phyloP scores from a whole-genome alignment of 2,797 vertebrate genomes.

The Ptychobarbus kaznakovi region DNA sequence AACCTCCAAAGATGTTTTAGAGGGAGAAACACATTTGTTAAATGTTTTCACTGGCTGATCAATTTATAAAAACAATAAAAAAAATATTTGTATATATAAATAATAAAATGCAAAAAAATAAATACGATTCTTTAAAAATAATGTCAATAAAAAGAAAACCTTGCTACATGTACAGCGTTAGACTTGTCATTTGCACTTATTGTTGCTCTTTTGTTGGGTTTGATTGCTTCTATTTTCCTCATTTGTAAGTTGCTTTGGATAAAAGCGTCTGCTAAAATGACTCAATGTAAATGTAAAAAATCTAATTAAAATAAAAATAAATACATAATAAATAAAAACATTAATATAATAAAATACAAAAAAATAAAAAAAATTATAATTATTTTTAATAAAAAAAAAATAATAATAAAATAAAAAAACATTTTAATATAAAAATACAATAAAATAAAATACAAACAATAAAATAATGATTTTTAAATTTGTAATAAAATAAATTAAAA shows the following conservation, averaged over 20 bases:
- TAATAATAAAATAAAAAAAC: neutral
- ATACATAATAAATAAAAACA: neutral
- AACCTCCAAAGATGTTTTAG: neutral
- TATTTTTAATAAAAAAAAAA: neutral
- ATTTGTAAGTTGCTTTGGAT: too few species aligned
- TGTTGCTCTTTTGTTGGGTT: too few species aligned
- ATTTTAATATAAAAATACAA: neutral
- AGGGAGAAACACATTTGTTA: neutral
- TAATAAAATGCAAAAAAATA: neutral
- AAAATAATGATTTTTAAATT: neutral
- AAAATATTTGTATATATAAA: neutral
- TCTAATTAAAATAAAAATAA: neutral
- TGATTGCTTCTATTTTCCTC: too few species aligned
- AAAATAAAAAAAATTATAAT: too few species aligned
- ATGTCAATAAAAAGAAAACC: too few species aligned
- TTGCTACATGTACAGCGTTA: too few species aligned
- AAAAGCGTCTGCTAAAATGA: too few species aligned
- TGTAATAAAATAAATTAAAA: neutral
- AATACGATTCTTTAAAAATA: too few species aligned
- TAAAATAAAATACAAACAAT: neutral
- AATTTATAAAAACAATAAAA: neutral
- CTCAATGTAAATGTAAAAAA: too few species aligned
- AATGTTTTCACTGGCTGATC: neutral
- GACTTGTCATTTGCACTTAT: too few species aligned
- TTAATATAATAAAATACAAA: neutral